phyloP scores from a whole-genome alignment of 2,113 vertebrate species.

The Semicossyphus pulcher region DNA sequence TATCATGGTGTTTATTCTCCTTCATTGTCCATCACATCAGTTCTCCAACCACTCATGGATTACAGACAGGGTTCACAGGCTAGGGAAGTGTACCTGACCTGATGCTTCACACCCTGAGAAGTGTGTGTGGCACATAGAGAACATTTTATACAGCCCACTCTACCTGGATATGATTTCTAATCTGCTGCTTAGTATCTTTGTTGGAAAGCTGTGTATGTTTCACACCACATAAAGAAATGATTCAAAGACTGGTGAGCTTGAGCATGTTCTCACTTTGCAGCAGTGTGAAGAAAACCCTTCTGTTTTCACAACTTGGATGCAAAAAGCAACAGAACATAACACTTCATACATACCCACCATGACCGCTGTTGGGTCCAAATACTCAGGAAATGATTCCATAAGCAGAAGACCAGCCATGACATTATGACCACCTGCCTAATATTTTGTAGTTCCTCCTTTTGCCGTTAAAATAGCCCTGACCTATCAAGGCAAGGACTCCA shows the following conservation, averaged over 20 bases:
- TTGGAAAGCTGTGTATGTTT: not conserved
- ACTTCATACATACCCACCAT: too few species aligned
- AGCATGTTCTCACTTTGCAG: conserved; percentile 30
- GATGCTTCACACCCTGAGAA: not conserved
- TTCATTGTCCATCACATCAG: conserved; percentile 40
- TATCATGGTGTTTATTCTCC: conserved; percentile 72
- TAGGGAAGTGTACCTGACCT: conserved; percentile 5
- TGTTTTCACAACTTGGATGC: conserved; percentile 15
- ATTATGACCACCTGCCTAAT: too few species aligned
- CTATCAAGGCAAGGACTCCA: too few species aligned
- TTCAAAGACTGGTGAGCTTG: conserved; percentile 8
- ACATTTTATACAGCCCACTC: too few species aligned
- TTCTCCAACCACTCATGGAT: conserved; percentile 49
- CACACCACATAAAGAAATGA: not conserved
- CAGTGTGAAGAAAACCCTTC: conserved; percentile 28
- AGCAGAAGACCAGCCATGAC: too few species aligned
- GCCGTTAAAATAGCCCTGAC: too few species aligned
- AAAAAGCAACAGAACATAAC: not conserved
- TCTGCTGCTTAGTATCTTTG: too few species aligned
- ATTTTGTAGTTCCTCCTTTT: too few species aligned
- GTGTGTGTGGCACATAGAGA: not conserved
- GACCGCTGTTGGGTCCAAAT: too few species aligned
- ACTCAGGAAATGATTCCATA: too few species aligned
- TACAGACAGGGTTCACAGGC: conserved; percentile 8
- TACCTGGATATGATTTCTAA: too few species aligned